Evolutionary conservation across 2,888 invertebrate genomes (phyloP), one percentile per base, ranked within the genome.

Genomic region (Eupithecia exiguata): DNA sequence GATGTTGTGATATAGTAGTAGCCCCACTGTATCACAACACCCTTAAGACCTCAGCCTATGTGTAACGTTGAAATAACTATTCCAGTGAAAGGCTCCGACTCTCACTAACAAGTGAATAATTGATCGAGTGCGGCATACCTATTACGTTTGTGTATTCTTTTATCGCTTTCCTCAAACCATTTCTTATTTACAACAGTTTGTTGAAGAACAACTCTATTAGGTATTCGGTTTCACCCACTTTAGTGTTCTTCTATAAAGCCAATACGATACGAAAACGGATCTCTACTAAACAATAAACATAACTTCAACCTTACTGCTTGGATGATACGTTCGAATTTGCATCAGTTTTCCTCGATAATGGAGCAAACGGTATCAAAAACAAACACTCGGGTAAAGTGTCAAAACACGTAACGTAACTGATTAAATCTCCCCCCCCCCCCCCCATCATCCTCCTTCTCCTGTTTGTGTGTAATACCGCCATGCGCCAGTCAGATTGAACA

Each of bases 351-450:
- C 25, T 40, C 49, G 66, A 58, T 49, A 65, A 25, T 66, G 69
- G 68, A 66, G 38, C 38, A 72, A 72, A 73, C 63, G 25, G 36
- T 72, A 75, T 70, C 63, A 63, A 46, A 66, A 69, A 67, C 49
- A 68, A 72, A 70, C 66, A 69, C 69, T 71, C 38, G 66, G 61
- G 73, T 30, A 67, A 75, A 73, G 76, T 73, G 76, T 62, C 73
- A 74, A 72, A 73, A 76, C 62, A 72, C 30, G 70, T 49, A 65
- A 71, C 66, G 69, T 62, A 71, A 76, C 61, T 43, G 43, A 66
- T 66, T 71, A 71, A 70, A 73, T 69, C 69, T 43, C 30, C 68
- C 71, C 36, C 21, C 2, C 14, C 18, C n/a, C 30, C 63, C 9
- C 7, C 35, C 61, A 1, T 18, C 61, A 1, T 6, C 18, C 18